These are phyloP conservation scores for Steinernema feltiae DNA, from an alignment of 1,140 invertebrate genomes.

Conservation along the genomic window DNA sequence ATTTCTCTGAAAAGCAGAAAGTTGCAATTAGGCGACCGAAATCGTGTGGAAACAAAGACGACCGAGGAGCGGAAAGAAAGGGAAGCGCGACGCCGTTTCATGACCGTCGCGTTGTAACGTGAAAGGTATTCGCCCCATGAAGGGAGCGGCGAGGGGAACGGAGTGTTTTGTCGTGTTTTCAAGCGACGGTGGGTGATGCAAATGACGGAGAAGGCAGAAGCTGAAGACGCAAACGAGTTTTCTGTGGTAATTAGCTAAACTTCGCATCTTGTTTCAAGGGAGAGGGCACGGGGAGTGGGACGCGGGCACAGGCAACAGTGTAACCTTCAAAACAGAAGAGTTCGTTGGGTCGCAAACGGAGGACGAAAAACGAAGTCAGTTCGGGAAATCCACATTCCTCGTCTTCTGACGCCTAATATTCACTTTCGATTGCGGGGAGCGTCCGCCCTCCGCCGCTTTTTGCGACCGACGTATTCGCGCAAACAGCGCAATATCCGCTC, in stretches of 20 bases:
- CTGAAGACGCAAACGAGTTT: background rate
- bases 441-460: background rate
- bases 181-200: too few species aligned
- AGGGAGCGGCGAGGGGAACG: background rate
- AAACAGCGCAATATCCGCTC: background rate
- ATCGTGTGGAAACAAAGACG: background rate
- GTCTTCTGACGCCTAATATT: slow-evolving; percentile 3
- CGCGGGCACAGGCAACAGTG: background rate
- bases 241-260: background rate
- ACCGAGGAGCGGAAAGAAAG: background rate
- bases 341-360: background rate
- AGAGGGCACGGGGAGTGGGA: background rate
- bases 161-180: slow-evolving; percentile 5
- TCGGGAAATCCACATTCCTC: background rate
- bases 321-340: background rate
- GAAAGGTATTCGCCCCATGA: background rate
- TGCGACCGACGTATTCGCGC: background rate
- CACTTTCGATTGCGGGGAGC: slow-evolving; percentile 6
- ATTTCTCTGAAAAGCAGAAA: background rate
- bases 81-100: background rate
- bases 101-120: background rate
- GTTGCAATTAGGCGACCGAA: background rate
- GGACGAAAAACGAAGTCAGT: background rate
- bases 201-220: background rate
- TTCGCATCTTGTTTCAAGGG: background rate